Conservation (phyloP, 2,113 vertebrate species). For the Lycaon pictus region DNA sequence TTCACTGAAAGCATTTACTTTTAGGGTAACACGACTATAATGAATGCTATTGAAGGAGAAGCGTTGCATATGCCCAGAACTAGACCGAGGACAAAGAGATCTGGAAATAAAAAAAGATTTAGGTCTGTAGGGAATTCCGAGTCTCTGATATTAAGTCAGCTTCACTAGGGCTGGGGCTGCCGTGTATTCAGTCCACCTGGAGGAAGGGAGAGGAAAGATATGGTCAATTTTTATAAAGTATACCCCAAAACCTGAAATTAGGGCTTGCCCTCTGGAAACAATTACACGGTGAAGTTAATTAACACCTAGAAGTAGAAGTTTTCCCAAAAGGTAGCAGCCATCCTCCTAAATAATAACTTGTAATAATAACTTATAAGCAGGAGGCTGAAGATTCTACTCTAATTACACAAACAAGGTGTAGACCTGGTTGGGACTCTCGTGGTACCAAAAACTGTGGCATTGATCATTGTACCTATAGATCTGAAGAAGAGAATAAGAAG, state of each 20-base stretch:
- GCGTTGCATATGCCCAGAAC: neutral
- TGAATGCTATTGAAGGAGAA: neutral
- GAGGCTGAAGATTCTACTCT: neutral
- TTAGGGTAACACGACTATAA: neutral
- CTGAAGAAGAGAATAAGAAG: neutral
- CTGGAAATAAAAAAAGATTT: neutral
- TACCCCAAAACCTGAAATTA: neutral
- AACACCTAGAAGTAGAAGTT: neutral
- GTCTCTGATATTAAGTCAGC: neutral
- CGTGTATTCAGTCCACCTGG: neutral
- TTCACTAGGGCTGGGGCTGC: neutral
- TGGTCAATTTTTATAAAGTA: neutral
- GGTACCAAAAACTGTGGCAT: neutral
- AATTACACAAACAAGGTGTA: neutral
- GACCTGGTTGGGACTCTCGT: neutral
- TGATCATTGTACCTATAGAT: neutral
- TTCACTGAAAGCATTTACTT: constrained; percentile 40
- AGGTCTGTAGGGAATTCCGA: neutral
- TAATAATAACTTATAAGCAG: neutral
- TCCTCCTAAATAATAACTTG: neutral
- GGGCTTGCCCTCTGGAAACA: neutral
- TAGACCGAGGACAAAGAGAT: neutral
- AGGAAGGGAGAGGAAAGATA: neutral
- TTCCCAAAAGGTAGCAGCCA: neutral
- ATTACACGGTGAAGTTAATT: neutral